Conservation (phyloP, 2,113 vertebrate genomes). For the Panthera tigris region DNA sequence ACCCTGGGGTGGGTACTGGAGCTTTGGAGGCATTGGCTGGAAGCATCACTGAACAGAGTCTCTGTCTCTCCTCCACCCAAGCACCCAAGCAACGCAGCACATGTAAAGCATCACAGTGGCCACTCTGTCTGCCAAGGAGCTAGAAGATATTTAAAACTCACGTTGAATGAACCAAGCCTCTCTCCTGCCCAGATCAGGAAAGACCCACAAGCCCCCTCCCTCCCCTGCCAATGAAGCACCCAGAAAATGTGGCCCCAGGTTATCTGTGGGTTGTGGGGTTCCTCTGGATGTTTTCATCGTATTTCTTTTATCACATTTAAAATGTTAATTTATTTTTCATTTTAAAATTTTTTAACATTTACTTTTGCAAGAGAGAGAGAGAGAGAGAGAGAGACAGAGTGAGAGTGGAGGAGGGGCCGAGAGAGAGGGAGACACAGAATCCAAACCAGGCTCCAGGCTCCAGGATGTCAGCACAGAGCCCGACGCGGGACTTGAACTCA, state of each 20-base stretch:
- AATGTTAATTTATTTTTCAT: not conserved
- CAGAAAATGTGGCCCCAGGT: not conserved
- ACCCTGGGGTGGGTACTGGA: not conserved
- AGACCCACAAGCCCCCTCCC: not conserved
- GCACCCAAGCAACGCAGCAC: not conserved
- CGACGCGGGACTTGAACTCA: too few species aligned
- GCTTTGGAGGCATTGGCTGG: not conserved
- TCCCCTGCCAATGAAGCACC: not conserved
- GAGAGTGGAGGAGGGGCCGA: too few species aligned
- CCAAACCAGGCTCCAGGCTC: too few species aligned
- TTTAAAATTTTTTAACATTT: not conserved
- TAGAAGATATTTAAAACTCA: not conserved
- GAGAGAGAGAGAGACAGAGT: too few species aligned
- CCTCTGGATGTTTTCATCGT: not conserved
- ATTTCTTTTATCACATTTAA: not conserved
- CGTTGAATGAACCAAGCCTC: not conserved
- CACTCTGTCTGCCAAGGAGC: not conserved
- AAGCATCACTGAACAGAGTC: not conserved
- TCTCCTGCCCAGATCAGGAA: not conserved
- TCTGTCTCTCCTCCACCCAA: not conserved
- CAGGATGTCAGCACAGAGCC: too few species aligned
- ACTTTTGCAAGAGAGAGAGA: too few species aligned
- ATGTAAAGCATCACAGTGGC: not conserved
- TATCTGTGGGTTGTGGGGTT: not conserved
- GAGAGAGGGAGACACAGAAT: too few species aligned